These are phyloP conservation scores for Drosophila maculinotata DNA, from an alignment of 2,888 invertebrate genomes.

Conservation along the genomic window DNA sequence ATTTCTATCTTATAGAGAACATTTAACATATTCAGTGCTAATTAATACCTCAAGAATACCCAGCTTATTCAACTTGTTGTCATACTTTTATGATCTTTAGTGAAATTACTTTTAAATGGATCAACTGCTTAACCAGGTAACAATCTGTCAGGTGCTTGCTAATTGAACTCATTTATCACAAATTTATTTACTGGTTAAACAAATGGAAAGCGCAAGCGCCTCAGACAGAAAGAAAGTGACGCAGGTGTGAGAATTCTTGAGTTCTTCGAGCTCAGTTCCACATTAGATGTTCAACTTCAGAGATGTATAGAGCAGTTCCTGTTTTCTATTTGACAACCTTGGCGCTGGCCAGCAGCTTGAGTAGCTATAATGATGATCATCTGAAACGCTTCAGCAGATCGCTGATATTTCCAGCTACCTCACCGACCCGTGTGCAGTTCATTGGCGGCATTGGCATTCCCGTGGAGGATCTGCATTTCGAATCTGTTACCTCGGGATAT, in stretches of 20 bases:
- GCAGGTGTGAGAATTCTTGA: constrained; percentile 10
- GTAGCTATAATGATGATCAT: constrained; percentile 14
- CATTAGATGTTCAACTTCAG: constrained; percentile 15
- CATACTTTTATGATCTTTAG: constrained; percentile 35
- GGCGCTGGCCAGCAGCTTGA: constrained; percentile 5
- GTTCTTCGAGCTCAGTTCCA: constrained; percentile 44
- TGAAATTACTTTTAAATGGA: constrained; percentile 57
- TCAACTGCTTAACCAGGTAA: constrained; percentile 25
- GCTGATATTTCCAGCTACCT: constrained; percentile 81
- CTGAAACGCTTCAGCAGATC: constrained; percentile 60
- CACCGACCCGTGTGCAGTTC: constrained; percentile 83
- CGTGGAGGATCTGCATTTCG: constrained; percentile 76
- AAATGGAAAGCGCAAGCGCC: constrained; percentile 38
- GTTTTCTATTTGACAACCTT: neutral
- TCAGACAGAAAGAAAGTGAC: constrained; percentile 49
- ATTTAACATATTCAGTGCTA: constrained; percentile 24
- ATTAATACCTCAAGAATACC: constrained; percentile 31
- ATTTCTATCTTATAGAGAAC: constrained; percentile 4
- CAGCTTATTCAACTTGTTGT: constrained; percentile 24
- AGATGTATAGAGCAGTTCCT: constrained; percentile 28
- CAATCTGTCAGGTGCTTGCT: constrained; percentile 53
- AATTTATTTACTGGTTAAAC: constrained; percentile 19
- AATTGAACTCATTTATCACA: constrained; percentile 65
- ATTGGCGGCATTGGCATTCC: constrained; percentile 84
- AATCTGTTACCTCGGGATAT: constrained; percentile 83